Conservation (phyloP, 2,113 vertebrate species). For the Puma concolor region DNA sequence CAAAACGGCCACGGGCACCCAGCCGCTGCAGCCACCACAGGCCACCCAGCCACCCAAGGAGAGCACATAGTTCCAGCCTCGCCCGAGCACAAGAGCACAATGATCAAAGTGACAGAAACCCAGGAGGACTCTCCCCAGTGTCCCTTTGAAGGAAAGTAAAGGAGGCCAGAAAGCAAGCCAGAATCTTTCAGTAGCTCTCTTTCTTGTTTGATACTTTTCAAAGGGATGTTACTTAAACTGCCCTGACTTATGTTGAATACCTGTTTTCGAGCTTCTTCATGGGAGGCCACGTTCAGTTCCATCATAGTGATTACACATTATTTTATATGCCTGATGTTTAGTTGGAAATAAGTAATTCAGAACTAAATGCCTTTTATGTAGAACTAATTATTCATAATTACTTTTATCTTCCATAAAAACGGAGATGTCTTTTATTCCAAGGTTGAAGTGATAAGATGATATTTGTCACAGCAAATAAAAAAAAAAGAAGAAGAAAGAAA, state of each 20-base stretch:
- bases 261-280: conserved; percentile 82
- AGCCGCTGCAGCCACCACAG: conserved; percentile 86
- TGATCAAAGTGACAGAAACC: conserved; percentile 71
- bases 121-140: conserved; percentile 61
- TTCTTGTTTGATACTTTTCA: conserved; percentile 79
- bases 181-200: conserved; percentile 81
- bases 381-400: conserved; percentile 81
- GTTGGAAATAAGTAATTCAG: conserved; percentile 83
- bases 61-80: conserved; percentile 86
- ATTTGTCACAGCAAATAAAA: conserved; percentile 56
- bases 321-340: conserved; percentile 87
- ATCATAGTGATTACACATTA: conserved; percentile 84
- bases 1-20: conserved; percentile 94
- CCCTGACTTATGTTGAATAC: conserved; percentile 80
- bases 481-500: conserved; percentile 14
- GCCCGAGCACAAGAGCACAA: conserved; percentile 84
- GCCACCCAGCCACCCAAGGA: conserved; percentile 82
- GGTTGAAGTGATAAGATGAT: conserved; percentile 59
- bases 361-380: conserved; percentile 85
- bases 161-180: conserved; percentile 81
- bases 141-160: conserved; percentile 75
- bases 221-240: conserved; percentile 59
- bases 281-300: conserved; percentile 80
- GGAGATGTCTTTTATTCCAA: conserved; percentile 71
- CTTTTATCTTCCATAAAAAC: conserved; percentile 84